Base-by-base conservation (phyloP, 2,797 vertebrate species). In the Naso thynnoides region DNA sequence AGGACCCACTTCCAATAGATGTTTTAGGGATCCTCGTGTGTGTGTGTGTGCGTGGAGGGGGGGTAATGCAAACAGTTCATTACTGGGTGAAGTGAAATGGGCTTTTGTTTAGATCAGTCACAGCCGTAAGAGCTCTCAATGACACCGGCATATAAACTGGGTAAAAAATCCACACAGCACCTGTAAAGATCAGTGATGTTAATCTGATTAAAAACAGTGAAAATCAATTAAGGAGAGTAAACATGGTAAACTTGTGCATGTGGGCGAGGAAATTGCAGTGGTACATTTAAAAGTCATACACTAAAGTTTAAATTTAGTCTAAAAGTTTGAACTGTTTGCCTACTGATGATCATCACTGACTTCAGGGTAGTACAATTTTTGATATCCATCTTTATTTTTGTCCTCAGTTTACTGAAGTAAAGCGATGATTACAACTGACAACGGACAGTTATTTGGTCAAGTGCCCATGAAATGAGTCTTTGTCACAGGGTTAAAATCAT, bases 11-110 rank as follows among this genome's bases (percentile, higher is more conserved):
- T 93, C 92, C 90, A 93, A 93, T 94, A 87, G 86, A 80, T 92
- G 86, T 92, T 94, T 93, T 91, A 91, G 83, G 90, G 90, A 88
- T 91, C 88, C 90, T 92, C 87, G 36, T 21, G 41, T 55, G 42
- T 52, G 39, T 36, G 58, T 63, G 29, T 62, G 50, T 69, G 61
- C 24, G 61, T 62, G 49, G 31, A 67, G 85, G 88, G 92, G 89
- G 92, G 89, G 89, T 39, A 36, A 93, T 95, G 93, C 93, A 91
- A 95, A 93, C 91, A 93, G 92, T 91, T 95, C 92, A 93, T 96
- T 95, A 95, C 95, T 95, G 90, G 91, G 86, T 86, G 81, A 92
- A 92, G 93, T 93, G 92, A 95, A 95, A 94, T 81, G 55, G 70
- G 36, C 58, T 87, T 82, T 82, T 79, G 90, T 93, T 92, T 85